A percentile compares a stretch with the other conserved stretches of the same genome.
Evolutionary conservation across 1,140 invertebrate genomes (phyloP).

Genomic region (Zaprionus lachaisei): DNA sequence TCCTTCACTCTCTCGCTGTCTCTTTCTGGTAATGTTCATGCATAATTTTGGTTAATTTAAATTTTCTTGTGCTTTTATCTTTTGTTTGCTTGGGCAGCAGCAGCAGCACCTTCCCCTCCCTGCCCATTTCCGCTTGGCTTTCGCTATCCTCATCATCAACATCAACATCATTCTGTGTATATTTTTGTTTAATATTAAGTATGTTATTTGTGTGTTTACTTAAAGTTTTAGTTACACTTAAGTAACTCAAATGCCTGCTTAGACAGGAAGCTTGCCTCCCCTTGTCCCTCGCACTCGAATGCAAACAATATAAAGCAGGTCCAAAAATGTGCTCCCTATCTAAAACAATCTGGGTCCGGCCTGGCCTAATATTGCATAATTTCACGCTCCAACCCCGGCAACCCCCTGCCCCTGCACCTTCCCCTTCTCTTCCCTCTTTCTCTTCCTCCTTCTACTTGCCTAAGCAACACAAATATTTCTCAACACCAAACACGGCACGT

Average conservation of each 20-base stretch:
- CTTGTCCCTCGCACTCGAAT: slow-evolving; percentile 13
- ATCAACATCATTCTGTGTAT: slow-evolving; percentile 54
- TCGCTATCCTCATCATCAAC: slow-evolving; percentile 34
- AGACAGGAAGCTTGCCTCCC: background rate
- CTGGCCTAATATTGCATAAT: slow-evolving; percentile 71
- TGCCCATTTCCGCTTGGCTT: slow-evolving; percentile 62
- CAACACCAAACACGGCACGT: slow-evolving; percentile 62
- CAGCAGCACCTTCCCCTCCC: background rate
- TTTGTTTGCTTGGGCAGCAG: slow-evolving; percentile 65
- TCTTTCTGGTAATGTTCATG: slow-evolving; percentile 74
- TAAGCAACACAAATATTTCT: slow-evolving; percentile 75
- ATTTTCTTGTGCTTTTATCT: slow-evolving; percentile 78
- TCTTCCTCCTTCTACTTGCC: too few relatives aligned
- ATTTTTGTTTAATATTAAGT: slow-evolving; percentile 83
- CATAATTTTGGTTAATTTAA: slow-evolving; percentile 84
- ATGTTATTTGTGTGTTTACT: slow-evolving; percentile 83
- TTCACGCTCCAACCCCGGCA: slow-evolving; percentile 57
- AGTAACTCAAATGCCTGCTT: slow-evolving; percentile 73
- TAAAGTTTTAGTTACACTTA: slow-evolving; percentile 82
- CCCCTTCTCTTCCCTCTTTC: background rate
- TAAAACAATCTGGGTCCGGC: background rate
- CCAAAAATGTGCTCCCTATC: slow-evolving; percentile 23
- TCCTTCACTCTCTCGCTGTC: background rate
- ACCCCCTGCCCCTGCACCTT: background rate
- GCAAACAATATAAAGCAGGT: slow-evolving; percentile 78